phyloP scores from a whole-genome alignment of 2,888 invertebrate genomes.

The Arenicola marina region DNA sequence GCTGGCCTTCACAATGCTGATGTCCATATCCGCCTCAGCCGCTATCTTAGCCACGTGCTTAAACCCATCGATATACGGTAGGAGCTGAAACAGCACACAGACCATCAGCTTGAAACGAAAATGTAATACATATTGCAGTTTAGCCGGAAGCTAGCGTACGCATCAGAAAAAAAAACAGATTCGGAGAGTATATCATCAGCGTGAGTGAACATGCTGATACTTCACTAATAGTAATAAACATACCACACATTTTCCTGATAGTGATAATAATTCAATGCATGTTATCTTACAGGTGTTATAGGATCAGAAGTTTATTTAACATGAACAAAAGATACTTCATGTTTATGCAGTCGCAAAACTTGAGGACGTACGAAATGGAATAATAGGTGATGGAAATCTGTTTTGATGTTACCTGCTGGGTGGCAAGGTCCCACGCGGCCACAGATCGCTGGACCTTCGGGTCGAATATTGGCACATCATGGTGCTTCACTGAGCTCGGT shows the following conservation, averaged over 20 bases:
- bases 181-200: not conserved
- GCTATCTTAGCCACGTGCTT: constrained; percentile 67
- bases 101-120: too few species aligned
- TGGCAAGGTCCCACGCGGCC: constrained; percentile 89
- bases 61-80: constrained; percentile 6
- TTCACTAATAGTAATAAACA: too few species aligned
- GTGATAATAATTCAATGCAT: too few species aligned
- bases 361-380: not conserved
- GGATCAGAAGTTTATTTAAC: too few species aligned
- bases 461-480: constrained; percentile 86
- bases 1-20: constrained; percentile 90
- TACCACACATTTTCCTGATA: too few species aligned
- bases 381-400: not conserved
- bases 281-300: too few species aligned
- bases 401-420: constrained; percentile 74
- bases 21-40: constrained; percentile 87
- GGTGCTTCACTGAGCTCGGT: constrained; percentile 80
- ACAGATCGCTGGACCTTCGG: constrained; percentile 53
- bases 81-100: constrained; percentile 11
- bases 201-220: not conserved
- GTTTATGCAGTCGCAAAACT: too few species aligned
- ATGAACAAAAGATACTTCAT: too few species aligned
- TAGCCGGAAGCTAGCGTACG: too few species aligned
- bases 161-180: too few species aligned
- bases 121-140: too few species aligned